A percentile compares a stretch with the other conserved stretches of the same genome.
These are phyloP conservation scores for Morpho helenor DNA, from an alignment of 2,888 invertebrate genomes.

Conservation along the genomic window DNA sequence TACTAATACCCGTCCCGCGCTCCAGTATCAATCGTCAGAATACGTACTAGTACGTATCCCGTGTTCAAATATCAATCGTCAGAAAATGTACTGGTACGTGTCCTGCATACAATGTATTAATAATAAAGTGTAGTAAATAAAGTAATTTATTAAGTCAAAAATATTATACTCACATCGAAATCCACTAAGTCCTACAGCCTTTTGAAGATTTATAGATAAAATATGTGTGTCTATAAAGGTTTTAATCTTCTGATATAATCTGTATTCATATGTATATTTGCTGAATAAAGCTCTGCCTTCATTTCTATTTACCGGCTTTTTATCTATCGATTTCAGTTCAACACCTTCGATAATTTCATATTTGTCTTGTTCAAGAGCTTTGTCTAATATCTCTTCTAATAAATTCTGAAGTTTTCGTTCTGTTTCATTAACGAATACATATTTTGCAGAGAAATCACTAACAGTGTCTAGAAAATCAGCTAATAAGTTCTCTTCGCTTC, in stretches of 20 bases:
- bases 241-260: conserved; percentile 78
- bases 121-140: too few species aligned
- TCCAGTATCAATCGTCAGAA: too few species aligned
- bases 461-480: conserved; percentile 51
- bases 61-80: too few species aligned
- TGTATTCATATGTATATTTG: conserved; percentile 68
- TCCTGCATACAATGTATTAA: too few species aligned
- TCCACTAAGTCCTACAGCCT: conserved; percentile 82
- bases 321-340: conserved; percentile 59
- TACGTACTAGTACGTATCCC: too few species aligned
- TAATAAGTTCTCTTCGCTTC: conserved; percentile 34
- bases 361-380: conserved; percentile 73
- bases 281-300: conserved; percentile 61
- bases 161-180: conserved; percentile 77
- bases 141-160: not conserved
- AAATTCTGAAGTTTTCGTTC: conserved; percentile 64
- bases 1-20: too few species aligned
- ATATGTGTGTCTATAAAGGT: conserved; percentile 80
- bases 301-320: conserved; percentile 27
- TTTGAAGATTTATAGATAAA: conserved; percentile 82
- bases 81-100: too few species aligned
- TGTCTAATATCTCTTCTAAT: conserved; percentile 78
- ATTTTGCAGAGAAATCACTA: conserved; percentile 47
- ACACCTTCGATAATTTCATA: conserved; percentile 80
- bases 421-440: conserved; percentile 56